Evolutionary conservation across 2,888 invertebrate species (phyloP), one percentile per base, ranked within the genome.

Genomic region (Parascotia fuliginaria): DNA sequence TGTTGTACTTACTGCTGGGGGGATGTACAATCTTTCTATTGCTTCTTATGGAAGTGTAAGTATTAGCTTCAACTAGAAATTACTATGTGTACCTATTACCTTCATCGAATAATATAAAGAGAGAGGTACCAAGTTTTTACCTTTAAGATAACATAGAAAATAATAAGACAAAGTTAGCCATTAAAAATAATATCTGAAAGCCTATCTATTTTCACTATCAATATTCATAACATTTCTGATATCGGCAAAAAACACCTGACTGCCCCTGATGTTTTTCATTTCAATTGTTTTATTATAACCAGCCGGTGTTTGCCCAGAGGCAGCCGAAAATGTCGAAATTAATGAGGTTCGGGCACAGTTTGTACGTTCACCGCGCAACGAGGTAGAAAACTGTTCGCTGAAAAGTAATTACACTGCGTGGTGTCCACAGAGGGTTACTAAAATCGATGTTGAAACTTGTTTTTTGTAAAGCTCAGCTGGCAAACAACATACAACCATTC

Each of bases 21-120:
- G 89, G 9, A 80, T 92, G 78, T 89, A 85, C 31, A 74, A 84
- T n/a, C 79, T 92, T 0, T 87, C 90, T 0, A 78, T 90, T 2
- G 70, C 65, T 11, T 83, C 89, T 0, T 92, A 82, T 55, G 77
- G 81, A 3, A 75, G 75, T 49, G 90, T 90, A 71, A 70, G 87
- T 51, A 28, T 33, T 14, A 3, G 9, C 1, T 24, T 24, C 24
- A 7, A 24, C 24, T 7, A n/a, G n/a, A n/a, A n/a, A n/a, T n/a
- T n/a, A n/a, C n/a, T n/a, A n/a, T n/a, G n/a, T n/a, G n/a, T n/a
- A n/a, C n/a, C n/a, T n/a, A n/a, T n/a, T n/a, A n/a, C n/a, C n/a
- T n/a, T n/a, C n/a, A n/a, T n/a, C n/a, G n/a, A n/a, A n/a, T n/a
- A n/a, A n/a, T n/a, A n/a, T n/a, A n/a, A n/a, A n/a, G n/a, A n/a